Percentiles rank a stretch among this genome's conserved stretches.
Evolutionary conservation across 2,113 vertebrate genomes (phyloP).

Genomic region (Salvelinus namaycush): DNA sequence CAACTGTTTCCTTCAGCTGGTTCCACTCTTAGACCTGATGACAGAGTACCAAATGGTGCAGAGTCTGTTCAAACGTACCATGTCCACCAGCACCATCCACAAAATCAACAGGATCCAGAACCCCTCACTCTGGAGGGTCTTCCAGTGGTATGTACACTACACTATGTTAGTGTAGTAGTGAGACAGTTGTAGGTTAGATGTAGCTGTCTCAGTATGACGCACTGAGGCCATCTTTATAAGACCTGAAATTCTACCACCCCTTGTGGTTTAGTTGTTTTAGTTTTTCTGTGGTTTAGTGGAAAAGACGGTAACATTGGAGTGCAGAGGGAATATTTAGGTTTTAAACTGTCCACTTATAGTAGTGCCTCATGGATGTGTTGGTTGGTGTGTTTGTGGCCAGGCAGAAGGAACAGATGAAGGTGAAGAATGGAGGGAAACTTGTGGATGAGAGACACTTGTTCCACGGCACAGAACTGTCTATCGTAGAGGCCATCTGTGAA

Average conservation of each 20-base stretch:
- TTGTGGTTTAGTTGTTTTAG: no score
- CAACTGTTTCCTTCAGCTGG: conserved; percentile 62
- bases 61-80: conserved; percentile 74
- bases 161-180: no score
- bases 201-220: no score
- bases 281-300: no score
- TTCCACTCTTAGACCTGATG: conserved; percentile 50
- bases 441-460: conserved; percentile 76
- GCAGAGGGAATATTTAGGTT: no score
- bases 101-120: conserved; percentile 85
- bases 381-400: conserved; percentile 51
- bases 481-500: conserved; percentile 72
- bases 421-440: conserved; percentile 57
- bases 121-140: conserved; percentile 78
- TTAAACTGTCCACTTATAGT: no score
- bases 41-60: conserved; percentile 67
- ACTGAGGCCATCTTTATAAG: no score
- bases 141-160: conserved; percentile 76
- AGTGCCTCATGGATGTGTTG: no score
- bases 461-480: conserved; percentile 66
- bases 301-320: no score
- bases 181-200: no score
- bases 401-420: conserved; percentile 82
- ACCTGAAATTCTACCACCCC: no score
- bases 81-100: conserved; percentile 70